phyloP scores from a whole-genome alignment of 37 sponge, comb jelly and placozoan species.

The Theonella swinhoei region DNA sequence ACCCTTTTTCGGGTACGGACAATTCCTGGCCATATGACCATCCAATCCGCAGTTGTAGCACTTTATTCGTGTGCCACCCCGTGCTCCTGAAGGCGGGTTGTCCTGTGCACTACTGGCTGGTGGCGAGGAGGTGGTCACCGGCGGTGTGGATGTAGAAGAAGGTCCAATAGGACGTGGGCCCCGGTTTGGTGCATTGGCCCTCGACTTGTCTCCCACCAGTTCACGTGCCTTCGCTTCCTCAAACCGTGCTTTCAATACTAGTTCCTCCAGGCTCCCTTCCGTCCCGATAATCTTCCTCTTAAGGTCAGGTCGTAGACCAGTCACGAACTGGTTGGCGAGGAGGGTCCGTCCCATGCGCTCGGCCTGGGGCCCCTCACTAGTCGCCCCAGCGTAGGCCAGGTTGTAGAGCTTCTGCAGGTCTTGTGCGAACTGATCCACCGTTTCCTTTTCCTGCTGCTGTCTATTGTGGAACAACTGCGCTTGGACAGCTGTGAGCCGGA shows the following conservation, averaged over 20 bases:
- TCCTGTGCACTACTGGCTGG: too few relatives aligned
- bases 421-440: constrained; percentile 56
- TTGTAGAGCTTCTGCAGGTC: constrained; percentile 38
- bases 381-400: constrained; percentile 28
- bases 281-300: constrained; percentile 32
- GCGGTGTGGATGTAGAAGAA: too few relatives aligned
- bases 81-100: too few relatives aligned
- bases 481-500: constrained; percentile 31
- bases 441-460: constrained; percentile 33
- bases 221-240: constrained; percentile 44
- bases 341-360: constrained; percentile 49
- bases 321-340: constrained; percentile 52
- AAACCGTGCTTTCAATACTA: too few relatives aligned
- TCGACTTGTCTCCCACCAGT: background rate
- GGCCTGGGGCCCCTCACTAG: constrained; percentile 30
- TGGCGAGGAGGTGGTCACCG: too few relatives aligned
- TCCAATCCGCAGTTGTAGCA: too few relatives aligned
- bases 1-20: constrained; percentile 22
- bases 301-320: constrained; percentile 41
- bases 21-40: constrained; percentile 23
- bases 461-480: constrained; percentile 50
- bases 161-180: too few relatives aligned
- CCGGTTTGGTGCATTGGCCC: too few relatives aligned
- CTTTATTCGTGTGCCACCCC: too few relatives aligned
- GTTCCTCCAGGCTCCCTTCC: constrained; percentile 51